phyloP scores from a whole-genome alignment of 1,140 invertebrate genomes.

The Formica exsecta region DNA sequence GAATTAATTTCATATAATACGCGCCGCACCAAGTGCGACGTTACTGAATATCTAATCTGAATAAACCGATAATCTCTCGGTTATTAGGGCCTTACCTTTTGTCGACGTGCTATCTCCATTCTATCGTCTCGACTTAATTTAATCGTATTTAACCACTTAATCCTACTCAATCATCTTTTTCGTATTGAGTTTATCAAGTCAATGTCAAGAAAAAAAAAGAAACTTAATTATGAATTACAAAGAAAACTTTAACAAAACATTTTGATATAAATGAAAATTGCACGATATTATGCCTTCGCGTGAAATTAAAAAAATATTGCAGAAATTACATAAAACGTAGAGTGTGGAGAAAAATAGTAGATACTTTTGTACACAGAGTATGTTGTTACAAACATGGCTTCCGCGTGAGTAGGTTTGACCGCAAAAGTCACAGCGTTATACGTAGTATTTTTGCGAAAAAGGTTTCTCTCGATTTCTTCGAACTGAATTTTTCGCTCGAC shows the following conservation, averaged over 20 bases:
- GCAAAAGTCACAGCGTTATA: not conserved
- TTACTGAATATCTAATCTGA: slow-evolving; percentile 55
- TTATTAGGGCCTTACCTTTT: slow-evolving; percentile 24
- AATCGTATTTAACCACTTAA: slow-evolving; percentile 6
- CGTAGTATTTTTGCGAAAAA: slow-evolving; percentile 13
- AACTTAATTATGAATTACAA: not conserved
- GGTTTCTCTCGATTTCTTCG: not conserved
- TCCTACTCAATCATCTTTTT: not conserved
- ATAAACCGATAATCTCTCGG: slow-evolving; percentile 44
- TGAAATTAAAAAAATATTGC: slow-evolving; percentile 25
- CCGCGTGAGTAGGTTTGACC: not conserved
- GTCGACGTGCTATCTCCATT: slow-evolving; percentile 10
- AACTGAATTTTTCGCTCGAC: not conserved
- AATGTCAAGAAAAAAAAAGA: not conserved
- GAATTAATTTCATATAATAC: slow-evolving; percentile 54
- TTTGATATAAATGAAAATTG: not conserved
- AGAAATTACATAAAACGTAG: not conserved
- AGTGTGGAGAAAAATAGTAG: not conserved
- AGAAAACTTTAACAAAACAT: not conserved
- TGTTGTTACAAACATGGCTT: not conserved
- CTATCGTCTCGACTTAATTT: slow-evolving; percentile 28
- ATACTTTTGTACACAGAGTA: not conserved
- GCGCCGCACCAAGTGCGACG: slow-evolving; percentile 9
- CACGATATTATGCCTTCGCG: not conserved
- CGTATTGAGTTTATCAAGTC: no score